Evolutionary conservation across 2,113 vertebrate genomes (phyloP), one percentile per base, ranked within the genome.

Genomic region (Hassar affinis): DNA sequence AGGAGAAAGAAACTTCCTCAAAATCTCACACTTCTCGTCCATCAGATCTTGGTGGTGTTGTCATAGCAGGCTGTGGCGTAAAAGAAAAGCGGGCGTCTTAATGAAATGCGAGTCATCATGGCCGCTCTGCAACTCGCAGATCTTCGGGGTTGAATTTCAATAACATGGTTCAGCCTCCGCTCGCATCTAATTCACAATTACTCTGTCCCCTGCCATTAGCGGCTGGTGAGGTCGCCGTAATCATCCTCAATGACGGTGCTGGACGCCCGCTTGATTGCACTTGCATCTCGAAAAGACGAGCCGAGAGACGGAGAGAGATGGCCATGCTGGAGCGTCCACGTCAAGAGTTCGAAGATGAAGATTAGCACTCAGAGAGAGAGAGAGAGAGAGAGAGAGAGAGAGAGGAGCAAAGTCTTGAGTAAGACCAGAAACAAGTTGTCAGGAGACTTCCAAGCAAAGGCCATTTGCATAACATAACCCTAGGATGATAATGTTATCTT

Each of bases 261-360:
- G 78, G 78, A 88, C 82, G 38, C 76, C 33, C 77, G 69, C 80
- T n/a, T 88, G 86, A 88, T 88, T 88, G 86, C 86, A 45, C 52
- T 47, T 22, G 52, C 74, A 18, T 51, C 81, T 80, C 30, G 1
- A 62, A 52, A 51, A 78, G 86, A 85, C 47, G 62, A 85, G 74
- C 68, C 8, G 30, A 45, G 69, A 72, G 81, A 62, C 49, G 10
- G 64, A 72, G 27, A 82, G 78, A 79, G 82, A 62, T 56, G 33
- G 78, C 51, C 33, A 10, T 27, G 51, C 61, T 25, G 27, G 27
- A 66, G 12, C 61, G 27, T 80, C 45, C 71, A 80, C 72, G 68
- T 87, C 78, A 84, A 87, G 86, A 66, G 82, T 81, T 78, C 47
- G 17, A 49, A 49, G 59, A 79, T 74, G 77, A 83, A 83, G 71